Base-by-base conservation (phyloP, 1,140 invertebrate genomes). In the Bombus haemorrhoidalis region DNA sequence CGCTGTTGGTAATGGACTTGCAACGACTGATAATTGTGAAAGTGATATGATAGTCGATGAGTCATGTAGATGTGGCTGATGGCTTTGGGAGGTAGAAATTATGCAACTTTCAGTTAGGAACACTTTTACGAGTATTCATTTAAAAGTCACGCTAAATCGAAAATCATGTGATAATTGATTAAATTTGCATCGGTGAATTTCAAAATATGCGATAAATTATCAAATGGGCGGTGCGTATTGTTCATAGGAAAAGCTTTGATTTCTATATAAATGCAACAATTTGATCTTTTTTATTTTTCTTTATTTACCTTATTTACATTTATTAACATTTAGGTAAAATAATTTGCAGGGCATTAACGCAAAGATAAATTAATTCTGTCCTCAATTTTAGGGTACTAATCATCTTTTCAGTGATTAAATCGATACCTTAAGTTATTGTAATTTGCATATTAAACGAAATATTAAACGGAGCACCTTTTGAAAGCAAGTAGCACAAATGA, bases 11-110 rank as follows among this genome's bases (percentile, higher is more conserved):
- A 34, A 59, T n/a, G 34, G 74, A 59, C 28, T 39, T 59, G 53
- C 13, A 37, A 76, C n/a, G 74, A 37, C 34, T 28, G 74, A 76
- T 59, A 76, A 76, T 59, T 57, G n/a, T 39, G 34, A 37, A 15
- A 10, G 47, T 15, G 43, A 57, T 53, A 37, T 3, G 37, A 72
- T 41, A 39, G 28, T n/a, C 6, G 28, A n/a, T 43, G 71, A 73
- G 18, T 73, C 39, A 22, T 62, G 28, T n/a, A 3, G 3, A n/a
- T n/a, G 59, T 62, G 59, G 59, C 28, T 13, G 59, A 53, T 28
- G 57, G 57, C 18, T 28, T 12, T 59, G 57, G 57, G 25, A 62
- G 28, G 28, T n/a, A n/a, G 59, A n/a, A 13, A 62, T 62, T n/a
- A n/a, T n/a, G 10, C 59, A 62, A 62, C 28, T 62, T 62, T 62